Percentiles rank a stretch among this genome's conserved stretches.
Conservation (phyloP, 2,888 invertebrate species). For the Melinopterus prodromus region DNA sequence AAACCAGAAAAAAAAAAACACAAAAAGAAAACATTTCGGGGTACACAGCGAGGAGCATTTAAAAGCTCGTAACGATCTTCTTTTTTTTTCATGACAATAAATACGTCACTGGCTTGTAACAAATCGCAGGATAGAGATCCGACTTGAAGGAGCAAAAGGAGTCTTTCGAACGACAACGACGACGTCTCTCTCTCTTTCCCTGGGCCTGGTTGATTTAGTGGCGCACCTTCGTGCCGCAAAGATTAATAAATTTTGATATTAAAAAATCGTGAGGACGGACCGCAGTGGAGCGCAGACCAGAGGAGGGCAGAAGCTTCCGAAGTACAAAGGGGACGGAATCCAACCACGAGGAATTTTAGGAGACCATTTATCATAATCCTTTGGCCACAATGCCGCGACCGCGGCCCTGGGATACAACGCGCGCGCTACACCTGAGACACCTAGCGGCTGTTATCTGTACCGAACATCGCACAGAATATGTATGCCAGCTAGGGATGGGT, state of each 20-base stretch:
- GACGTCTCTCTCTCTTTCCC: slow-evolving; percentile 11
- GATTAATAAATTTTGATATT: slow-evolving; percentile 40
- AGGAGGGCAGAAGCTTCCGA: slow-evolving; percentile 48
- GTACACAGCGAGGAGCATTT: slow-evolving; percentile 23
- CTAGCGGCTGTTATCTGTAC: neutral
- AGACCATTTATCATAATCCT: slow-evolving; percentile 59
- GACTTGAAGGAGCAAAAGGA: slow-evolving; percentile 10
- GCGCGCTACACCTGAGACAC: neutral
- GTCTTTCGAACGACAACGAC: slow-evolving; percentile 13
- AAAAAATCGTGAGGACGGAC: slow-evolving; percentile 36
- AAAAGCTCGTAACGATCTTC: slow-evolving; percentile 32
- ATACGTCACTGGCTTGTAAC: slow-evolving; percentile 36
- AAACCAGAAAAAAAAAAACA: neutral
- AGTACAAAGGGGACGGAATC: slow-evolving; percentile 56
- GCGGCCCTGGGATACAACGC: neutral
- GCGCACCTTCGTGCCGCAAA: slow-evolving; percentile 35
- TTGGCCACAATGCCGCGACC: slow-evolving; percentile 33
- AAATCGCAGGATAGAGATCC: slow-evolving; percentile 28
- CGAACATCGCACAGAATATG: neutral
- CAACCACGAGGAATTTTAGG: slow-evolving; percentile 56
- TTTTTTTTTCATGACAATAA: slow-evolving; percentile 33
- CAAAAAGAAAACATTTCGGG: slow-evolving; percentile 4
- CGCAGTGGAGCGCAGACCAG: slow-evolving; percentile 26
- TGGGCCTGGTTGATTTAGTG: slow-evolving; percentile 34
- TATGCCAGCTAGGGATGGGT: neutral